Conservation (phyloP, 1,140 invertebrate species). For the Linepithema humile region DNA sequence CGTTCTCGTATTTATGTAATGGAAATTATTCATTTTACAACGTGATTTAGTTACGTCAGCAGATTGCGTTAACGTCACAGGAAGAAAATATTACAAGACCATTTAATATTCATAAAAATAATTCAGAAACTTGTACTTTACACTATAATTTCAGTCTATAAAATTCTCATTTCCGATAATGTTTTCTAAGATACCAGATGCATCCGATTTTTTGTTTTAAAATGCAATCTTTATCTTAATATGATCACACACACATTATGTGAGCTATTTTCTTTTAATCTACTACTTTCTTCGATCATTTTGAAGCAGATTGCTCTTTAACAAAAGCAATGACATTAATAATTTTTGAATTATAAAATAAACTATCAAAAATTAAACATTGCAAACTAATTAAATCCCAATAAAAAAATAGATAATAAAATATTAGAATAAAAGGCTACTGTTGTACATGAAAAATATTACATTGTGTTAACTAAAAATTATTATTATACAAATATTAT, state of each 20-base stretch:
- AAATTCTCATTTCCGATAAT: neutral
- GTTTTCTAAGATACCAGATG: neutral
- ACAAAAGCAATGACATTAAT: neutral
- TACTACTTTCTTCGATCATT: neutral
- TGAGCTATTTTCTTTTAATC: neutral
- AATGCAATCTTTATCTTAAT: too few relatives aligned
- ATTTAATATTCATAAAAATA: neutral
- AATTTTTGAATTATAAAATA: neutral
- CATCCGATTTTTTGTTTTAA: neutral
- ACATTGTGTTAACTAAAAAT: neutral
- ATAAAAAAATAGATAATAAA: neutral
- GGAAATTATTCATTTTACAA: neutral
- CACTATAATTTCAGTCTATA: neutral
- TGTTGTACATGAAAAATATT: neutral
- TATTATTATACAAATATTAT: neutral
- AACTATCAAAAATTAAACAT: neutral
- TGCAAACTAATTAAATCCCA: neutral
- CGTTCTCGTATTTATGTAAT: too few relatives aligned
- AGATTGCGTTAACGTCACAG: neutral
- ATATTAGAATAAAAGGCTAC: neutral
- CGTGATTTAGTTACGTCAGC: neutral
- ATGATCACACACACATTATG: too few relatives aligned
- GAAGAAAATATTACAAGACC: neutral
- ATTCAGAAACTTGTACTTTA: neutral
- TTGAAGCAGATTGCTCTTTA: neutral